These are phyloP conservation scores for Zosterops borbonicus DNA, from an alignment of 2,113 vertebrate species.

Conservation along the genomic window DNA sequence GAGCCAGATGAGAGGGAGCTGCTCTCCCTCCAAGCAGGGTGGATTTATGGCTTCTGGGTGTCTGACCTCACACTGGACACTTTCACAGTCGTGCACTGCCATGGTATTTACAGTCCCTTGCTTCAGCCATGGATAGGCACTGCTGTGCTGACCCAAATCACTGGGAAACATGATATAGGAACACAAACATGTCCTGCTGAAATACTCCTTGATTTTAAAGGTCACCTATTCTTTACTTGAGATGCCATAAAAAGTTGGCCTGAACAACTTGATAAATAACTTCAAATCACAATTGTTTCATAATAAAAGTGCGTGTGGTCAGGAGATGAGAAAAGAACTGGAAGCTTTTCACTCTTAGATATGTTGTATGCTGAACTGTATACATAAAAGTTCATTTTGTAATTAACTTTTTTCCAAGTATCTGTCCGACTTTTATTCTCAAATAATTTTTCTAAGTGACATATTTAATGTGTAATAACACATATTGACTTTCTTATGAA, in stretches of 20 bases:
- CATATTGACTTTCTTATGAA: constrained; percentile 12
- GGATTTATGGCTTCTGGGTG: background rate
- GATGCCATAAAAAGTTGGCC: background rate
- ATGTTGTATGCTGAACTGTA: background rate
- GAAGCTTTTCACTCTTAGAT: background rate
- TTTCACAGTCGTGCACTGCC: fast-evolving
- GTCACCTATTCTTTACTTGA: background rate
- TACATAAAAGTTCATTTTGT: background rate
- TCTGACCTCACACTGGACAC: background rate
- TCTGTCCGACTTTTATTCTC: background rate
- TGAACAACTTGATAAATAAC: background rate
- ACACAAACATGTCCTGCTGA: background rate
- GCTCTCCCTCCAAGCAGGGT: background rate
- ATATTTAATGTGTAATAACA: constrained; percentile 25
- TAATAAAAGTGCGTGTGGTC: background rate
- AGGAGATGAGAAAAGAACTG: background rate
- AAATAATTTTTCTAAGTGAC: constrained; percentile 22
- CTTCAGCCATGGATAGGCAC: background rate
- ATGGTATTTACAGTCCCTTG: background rate
- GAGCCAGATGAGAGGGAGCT: background rate
- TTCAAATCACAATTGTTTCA: background rate
- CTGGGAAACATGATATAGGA: background rate
- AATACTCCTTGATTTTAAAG: background rate
- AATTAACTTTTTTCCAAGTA: background rate
- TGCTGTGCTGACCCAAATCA: background rate